Evolutionary conservation across 2,888 invertebrate genomes (phyloP).

Genomic region (Euplagia quadripunctaria): DNA sequence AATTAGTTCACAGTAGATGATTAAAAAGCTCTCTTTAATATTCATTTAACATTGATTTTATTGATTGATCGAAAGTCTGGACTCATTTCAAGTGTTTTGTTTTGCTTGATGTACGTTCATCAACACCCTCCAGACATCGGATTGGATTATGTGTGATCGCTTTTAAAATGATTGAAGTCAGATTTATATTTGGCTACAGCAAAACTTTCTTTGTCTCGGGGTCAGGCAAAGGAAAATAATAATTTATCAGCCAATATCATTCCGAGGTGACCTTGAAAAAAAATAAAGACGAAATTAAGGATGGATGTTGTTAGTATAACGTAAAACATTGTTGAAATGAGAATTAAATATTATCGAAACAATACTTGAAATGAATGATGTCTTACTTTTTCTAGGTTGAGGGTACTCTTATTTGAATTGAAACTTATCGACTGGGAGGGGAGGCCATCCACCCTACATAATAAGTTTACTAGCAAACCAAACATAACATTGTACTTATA

Average conservation of each 20-base stretch:
- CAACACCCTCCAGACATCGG: slow-evolving; percentile 19
- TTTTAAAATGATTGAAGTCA: slow-evolving; percentile 10
- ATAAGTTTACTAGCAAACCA: background rate
- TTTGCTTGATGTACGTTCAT: slow-evolving; percentile 22
- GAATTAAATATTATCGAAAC: background rate
- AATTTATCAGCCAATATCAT: background rate
- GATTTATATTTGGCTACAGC: slow-evolving; percentile 4
- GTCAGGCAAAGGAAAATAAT: background rate
- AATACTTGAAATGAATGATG: background rate
- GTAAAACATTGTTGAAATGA: background rate
- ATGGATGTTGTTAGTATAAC: background rate
- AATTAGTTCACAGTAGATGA: background rate
- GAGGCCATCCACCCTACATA: background rate
- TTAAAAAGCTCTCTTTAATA: too few relatives aligned
- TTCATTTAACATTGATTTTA: background rate
- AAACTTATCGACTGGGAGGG: background rate
- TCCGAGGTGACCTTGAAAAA: background rate
- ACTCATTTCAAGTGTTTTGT: slow-evolving; percentile 22
- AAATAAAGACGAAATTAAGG: background rate
- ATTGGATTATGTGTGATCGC: slow-evolving; percentile 18
- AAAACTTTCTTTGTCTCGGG: slow-evolving; percentile 13
- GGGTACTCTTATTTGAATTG: too few relatives aligned
- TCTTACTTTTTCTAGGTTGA: background rate
- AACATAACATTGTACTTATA: too few relatives aligned
- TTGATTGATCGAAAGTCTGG: background rate